phyloP scores from a whole-genome alignment of 2,888 invertebrate genomes.

The Drosophila borealis region DNA sequence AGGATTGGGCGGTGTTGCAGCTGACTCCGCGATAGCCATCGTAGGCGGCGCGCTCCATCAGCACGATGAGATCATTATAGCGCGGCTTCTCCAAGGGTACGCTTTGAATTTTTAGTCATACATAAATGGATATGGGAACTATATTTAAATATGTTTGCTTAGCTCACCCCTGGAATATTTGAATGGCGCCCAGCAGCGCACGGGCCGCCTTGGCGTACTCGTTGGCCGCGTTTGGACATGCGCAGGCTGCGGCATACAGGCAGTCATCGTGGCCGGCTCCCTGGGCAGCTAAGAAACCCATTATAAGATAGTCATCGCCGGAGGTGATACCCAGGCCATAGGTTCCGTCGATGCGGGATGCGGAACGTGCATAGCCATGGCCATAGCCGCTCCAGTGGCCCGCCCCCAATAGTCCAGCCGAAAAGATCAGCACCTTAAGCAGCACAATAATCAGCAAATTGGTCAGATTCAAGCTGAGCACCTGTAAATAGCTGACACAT shows the following conservation, averaged over 20 bases:
- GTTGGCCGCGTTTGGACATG: slow-evolving; percentile 88
- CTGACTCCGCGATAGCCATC: slow-evolving; percentile 87
- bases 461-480: slow-evolving; percentile 91
- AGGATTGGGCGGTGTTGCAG: slow-evolving; percentile 87
- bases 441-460: slow-evolving; percentile 92
- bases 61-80: slow-evolving; percentile 88
- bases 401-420: slow-evolving; percentile 91
- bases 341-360: slow-evolving; percentile 67
- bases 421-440: slow-evolving; percentile 92
- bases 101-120: slow-evolving; percentile 48
- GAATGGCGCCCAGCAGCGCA: slow-evolving; percentile 89
- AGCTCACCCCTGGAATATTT: slow-evolving; percentile 88
- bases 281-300: slow-evolving; percentile 88
- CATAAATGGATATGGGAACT: background rate
- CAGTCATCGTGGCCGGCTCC: slow-evolving; percentile 91
- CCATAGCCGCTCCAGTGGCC: slow-evolving; percentile 88
- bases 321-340: slow-evolving; percentile 86
- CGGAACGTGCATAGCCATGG: slow-evolving; percentile 78
- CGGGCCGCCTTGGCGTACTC: slow-evolving; percentile 92
- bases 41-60: slow-evolving; percentile 89
- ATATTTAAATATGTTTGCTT: background rate
- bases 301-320: slow-evolving; percentile 87
- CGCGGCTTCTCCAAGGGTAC: slow-evolving; percentile 85
- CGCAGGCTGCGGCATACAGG: slow-evolving; percentile 91
- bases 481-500: slow-evolving; percentile 52